Evolutionary conservation across 2,888 invertebrate genomes (phyloP).

Genomic region (Pycnomerus fuliginosus): DNA sequence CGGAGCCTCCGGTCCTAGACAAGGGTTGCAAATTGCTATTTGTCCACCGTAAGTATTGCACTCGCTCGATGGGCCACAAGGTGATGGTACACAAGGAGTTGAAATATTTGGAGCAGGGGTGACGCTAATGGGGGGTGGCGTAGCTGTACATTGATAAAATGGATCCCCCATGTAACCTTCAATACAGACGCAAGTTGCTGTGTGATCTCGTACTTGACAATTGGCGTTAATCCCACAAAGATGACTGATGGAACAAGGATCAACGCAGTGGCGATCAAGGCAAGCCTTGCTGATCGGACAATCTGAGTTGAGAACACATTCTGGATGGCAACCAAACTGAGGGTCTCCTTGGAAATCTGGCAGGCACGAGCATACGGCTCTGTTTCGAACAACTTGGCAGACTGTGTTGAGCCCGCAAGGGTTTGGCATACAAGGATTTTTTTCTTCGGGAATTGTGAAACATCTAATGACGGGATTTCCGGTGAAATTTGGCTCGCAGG

Average conservation of each 20-base stretch:
- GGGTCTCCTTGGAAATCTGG: constrained; percentile 79
- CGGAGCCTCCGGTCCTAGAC: constrained; percentile 65
- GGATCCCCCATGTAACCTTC: constrained; percentile 80
- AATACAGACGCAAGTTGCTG: constrained; percentile 77
- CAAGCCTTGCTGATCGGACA: constrained; percentile 75
- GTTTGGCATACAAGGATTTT: constrained; percentile 70
- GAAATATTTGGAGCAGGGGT: constrained; percentile 60
- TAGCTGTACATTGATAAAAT: constrained; percentile 68
- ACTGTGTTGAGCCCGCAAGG: constrained; percentile 80
- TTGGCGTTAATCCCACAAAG: constrained; percentile 80
- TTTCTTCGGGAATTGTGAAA: constrained; percentile 59
- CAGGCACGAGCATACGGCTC: constrained; percentile 76
- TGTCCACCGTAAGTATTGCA: constrained; percentile 73
- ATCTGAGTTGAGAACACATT: constrained; percentile 81
- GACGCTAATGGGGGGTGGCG: constrained; percentile 38
- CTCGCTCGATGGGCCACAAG: constrained; percentile 67
- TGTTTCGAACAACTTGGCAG: constrained; percentile 68
- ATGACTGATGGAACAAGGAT: constrained; percentile 68
- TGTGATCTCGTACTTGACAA: constrained; percentile 78
- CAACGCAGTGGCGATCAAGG: constrained; percentile 70
- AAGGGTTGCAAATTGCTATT: constrained; percentile 78
- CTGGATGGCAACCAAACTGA: constrained; percentile 71
- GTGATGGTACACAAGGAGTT: constrained; percentile 73
- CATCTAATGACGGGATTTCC: constrained; percentile 80
- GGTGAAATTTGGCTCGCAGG: constrained; percentile 68